A percentile compares a stretch with the other conserved stretches of the same genome.
Evolutionary conservation across 2,797 vertebrate genomes (phyloP).

Genomic region (Rhinoraja longicauda): DNA sequence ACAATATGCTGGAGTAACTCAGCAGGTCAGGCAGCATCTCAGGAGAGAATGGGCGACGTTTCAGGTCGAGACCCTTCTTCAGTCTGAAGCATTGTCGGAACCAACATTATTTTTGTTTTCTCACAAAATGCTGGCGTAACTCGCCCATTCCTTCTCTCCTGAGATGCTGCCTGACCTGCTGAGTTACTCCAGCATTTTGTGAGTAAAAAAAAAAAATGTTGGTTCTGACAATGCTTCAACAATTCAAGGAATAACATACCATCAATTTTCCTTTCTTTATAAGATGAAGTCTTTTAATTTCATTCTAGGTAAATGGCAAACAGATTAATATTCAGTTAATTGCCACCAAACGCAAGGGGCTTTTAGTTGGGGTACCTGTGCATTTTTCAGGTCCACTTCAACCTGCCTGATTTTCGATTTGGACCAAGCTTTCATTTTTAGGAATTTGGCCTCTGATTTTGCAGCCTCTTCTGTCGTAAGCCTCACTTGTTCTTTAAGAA

Average conservation of each 20-base stretch:
- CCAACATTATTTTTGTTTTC: no score
- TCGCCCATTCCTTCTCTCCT: no score
- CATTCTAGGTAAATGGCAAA: conserved; percentile 11
- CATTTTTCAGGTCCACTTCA: conserved; percentile 76
- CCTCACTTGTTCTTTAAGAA: conserved; percentile 64
- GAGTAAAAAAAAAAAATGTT: background rate
- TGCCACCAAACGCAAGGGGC: background rate
- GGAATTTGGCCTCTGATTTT: conserved; percentile 79
- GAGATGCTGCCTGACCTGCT: no score
- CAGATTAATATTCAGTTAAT: background rate
- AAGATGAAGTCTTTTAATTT: background rate
- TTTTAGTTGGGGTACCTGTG: conserved; percentile 53
- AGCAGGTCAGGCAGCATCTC: no score
- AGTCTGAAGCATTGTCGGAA: no score
- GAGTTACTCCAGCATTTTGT: no score
- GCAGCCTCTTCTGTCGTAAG: conserved; percentile 72
- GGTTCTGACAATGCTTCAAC: background rate
- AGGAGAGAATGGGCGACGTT: no score
- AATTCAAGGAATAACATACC: background rate
- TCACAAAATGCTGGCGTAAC: no score
- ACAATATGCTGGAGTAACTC: no score
- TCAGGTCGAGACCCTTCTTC: no score
- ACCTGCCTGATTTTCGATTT: conserved; percentile 76
- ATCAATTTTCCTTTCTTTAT: background rate
- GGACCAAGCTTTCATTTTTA: conserved; percentile 87